These are phyloP conservation scores for Apis laboriosa DNA, from an alignment of 1,140 invertebrate genomes.

Conservation along the genomic window DNA sequence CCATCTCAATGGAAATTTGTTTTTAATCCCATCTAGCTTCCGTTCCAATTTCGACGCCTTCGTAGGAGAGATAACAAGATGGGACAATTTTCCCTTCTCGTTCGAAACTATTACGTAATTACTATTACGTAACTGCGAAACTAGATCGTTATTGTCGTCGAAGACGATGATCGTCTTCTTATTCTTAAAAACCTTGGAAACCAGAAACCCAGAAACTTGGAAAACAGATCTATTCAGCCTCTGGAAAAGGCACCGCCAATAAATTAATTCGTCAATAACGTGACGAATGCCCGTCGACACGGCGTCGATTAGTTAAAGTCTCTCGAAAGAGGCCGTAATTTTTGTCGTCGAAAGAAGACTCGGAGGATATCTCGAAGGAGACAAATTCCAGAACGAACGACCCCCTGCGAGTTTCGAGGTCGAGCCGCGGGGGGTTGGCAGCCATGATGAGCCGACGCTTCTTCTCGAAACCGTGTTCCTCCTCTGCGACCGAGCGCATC, in stretches of 20 bases:
- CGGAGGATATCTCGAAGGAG: constrained; percentile 12
- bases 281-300: constrained; percentile 16
- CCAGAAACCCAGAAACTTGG: too few species aligned
- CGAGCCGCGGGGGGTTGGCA: constrained; percentile 74
- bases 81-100: too few species aligned
- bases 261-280: constrained; percentile 22
- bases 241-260: neutral
- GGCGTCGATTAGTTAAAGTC: constrained; percentile 5
- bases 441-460: constrained; percentile 73
- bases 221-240: too few species aligned
- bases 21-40: neutral
- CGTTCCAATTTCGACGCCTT: neutral
- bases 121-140: too few species aligned
- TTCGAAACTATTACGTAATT: too few species aligned
- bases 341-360: constrained; percentile 3
- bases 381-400: constrained; percentile 67
- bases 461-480: constrained; percentile 61
- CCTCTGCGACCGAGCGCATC: constrained; percentile 51
- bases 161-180: too few species aligned
- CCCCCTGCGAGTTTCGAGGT: constrained; percentile 71
- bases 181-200: too few species aligned
- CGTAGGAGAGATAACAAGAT: too few species aligned
- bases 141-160: too few species aligned
- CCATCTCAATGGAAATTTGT: neutral
- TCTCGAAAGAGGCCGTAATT: constrained; percentile 3